A percentile compares a stretch with the other conserved stretches of the same genome.
phyloP scores from a whole-genome alignment of 2,113 vertebrate genomes.

The Macheiramphus alcinus region DNA sequence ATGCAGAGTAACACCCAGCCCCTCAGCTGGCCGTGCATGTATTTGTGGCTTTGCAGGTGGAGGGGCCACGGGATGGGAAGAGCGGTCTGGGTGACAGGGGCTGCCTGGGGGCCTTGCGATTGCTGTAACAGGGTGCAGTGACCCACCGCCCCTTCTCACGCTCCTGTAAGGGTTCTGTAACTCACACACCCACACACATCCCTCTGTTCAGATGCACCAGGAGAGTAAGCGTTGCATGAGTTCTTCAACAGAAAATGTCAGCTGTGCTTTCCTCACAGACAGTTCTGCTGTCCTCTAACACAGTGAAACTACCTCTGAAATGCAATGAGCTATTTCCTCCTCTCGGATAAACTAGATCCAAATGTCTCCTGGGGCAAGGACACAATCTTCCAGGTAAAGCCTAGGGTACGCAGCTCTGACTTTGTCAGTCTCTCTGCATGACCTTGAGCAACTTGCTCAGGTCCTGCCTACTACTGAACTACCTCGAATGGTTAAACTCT shows the following conservation, averaged over 20 bases:
- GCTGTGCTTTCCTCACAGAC: neutral
- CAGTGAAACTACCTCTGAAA: neutral
- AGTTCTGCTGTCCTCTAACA: neutral
- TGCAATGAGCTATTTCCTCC: rapidly evolving
- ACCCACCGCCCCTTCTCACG: rapidly evolving
- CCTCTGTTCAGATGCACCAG: no score
- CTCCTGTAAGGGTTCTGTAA: no score
- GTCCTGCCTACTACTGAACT: neutral
- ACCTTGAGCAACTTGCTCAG: neutral
- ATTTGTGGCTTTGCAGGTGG: neutral
- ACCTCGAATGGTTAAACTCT: neutral
- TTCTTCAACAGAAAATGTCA: neutral
- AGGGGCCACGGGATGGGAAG: no score
- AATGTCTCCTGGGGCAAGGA: neutral
- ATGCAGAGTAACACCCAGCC: rapidly evolving
- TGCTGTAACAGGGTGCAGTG: no score
- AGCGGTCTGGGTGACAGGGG: rapidly evolving
- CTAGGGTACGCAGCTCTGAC: neutral
- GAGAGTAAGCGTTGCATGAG: rapidly evolving
- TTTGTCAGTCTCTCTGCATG: neutral
- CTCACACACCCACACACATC: rapidly evolving
- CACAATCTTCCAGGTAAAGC: neutral
- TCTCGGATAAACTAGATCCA: neutral
- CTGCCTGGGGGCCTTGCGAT: no score
- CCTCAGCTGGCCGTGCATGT: rapidly evolving